A percentile compares a stretch with the other conserved stretches of the same genome.
phyloP scores from a whole-genome alignment of 2,888 invertebrate genomes.

The Oligia latruncula region DNA sequence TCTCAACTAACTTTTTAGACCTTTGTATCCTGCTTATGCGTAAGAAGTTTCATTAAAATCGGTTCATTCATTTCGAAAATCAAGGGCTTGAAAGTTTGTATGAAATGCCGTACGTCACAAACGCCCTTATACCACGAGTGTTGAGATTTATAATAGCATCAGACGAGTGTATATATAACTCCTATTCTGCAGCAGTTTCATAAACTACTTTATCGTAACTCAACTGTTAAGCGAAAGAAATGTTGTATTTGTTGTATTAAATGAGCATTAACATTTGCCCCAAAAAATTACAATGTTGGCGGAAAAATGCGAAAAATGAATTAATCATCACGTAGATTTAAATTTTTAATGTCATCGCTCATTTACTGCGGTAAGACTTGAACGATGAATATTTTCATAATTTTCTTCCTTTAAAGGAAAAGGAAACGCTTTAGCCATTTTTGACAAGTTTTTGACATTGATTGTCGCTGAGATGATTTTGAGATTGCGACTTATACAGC shows the following conservation, averaged over 20 bases:
- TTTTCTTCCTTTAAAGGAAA: neutral
- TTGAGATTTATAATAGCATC: neutral
- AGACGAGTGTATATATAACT: neutral
- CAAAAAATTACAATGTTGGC: neutral
- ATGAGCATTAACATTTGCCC: neutral
- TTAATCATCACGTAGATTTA: conserved; percentile 55
- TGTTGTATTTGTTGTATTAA: too few species aligned
- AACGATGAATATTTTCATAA: conserved; percentile 17
- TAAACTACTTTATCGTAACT: neutral
- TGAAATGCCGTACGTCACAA: too few species aligned
- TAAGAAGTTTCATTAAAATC: too few species aligned
- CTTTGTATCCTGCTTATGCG: too few species aligned
- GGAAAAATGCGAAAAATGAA: conserved; percentile 33
- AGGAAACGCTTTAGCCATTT: too few species aligned
- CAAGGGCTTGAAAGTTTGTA: too few species aligned
- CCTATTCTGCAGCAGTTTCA: neutral
- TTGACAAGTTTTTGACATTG: too few species aligned
- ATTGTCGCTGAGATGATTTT: too few species aligned
- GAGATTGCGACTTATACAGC: too few species aligned
- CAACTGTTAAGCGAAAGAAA: neutral
- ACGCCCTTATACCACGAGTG: too few species aligned
- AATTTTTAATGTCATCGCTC: conserved; percentile 70
- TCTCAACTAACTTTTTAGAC: too few species aligned
- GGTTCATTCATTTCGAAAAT: too few species aligned
- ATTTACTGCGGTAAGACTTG: conserved; percentile 49